Evolutionary conservation across 2,888 invertebrate genomes (phyloP), one percentile per base, ranked within the genome.

Genomic region (Clanis bilineata): DNA sequence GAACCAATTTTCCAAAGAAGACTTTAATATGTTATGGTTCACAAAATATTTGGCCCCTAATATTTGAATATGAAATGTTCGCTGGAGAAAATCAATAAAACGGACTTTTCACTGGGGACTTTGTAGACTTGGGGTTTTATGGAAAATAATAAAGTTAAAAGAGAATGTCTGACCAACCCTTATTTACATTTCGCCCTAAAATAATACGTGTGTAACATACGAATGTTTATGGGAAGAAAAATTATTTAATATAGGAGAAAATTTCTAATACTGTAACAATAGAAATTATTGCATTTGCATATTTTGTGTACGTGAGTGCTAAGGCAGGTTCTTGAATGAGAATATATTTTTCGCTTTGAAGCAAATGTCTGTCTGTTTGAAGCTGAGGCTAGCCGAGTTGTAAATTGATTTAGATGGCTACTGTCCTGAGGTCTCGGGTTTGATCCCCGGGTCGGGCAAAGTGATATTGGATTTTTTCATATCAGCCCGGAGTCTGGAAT

Each of bases 31-130:
- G 21, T 6, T 5, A 22, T 12, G 12, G 44, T 0, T 15, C 23
- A 39, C n/a, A 1, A 6, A 56, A 22, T 55, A 36, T 21, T 58
- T 43, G 55, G 59, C 59, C 64, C 62, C 63, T 57, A 59, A 63
- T 59, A 64, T 59, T 65, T 59, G 67, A 71, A 71, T 71, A 73
- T 65, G 60, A 66, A 74, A 73, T 71, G 70, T 63, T 1, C 64
- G 57, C 58, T 68, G 66, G 75, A 71, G 5, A 6, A 72, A 70
- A 69, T 74, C 74, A 75, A 76, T 77, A 71, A 74, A 72, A 74
- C 70, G 71, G 73, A 70, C 65, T 67, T 74, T 69, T 62, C 77
- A 64, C 70, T 61, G 59, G 81, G 78, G 80, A 80, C 73, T 79
- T 72, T 65, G 63, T 70, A 57, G 65, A 72, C 73, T 66, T 65